Percentiles rank a stretch among this genome's conserved stretches.
These are phyloP conservation scores for Drosophila bunnanda DNA, from an alignment of 2,888 invertebrate species.

Conservation along the genomic window DNA sequence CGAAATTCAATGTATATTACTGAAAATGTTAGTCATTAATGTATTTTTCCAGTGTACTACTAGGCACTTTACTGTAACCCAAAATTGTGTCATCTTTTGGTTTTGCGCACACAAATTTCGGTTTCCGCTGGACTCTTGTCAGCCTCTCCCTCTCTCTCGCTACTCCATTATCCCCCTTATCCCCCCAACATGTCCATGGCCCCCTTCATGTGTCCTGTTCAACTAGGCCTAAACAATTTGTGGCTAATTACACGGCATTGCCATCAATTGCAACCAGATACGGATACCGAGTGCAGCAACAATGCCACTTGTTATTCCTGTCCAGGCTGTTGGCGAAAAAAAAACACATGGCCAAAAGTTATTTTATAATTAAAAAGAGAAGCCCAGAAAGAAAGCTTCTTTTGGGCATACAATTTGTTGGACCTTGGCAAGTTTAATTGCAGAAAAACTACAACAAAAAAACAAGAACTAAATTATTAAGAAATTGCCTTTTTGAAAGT, in stretches of 20 bases:
- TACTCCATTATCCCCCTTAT: background rate
- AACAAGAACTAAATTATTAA: background rate
- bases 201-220: conserved; percentile 49
- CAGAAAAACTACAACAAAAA: conserved; percentile 1
- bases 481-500: conserved; percentile 13
- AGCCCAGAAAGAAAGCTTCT: conserved; percentile 4
- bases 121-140: conserved; percentile 59
- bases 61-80: conserved; percentile 49
- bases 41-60: background rate
- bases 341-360: conserved; percentile 52
- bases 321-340: conserved; percentile 4
- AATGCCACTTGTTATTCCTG: conserved; percentile 38
- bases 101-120: conserved; percentile 73
- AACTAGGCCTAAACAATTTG: conserved; percentile 81
- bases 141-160: conserved; percentile 4
- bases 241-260: conserved; percentile 79
- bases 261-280: conserved; percentile 69
- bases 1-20: no score
- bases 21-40: background rate
- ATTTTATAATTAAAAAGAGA: conserved; percentile 78
- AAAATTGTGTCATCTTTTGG: conserved; percentile 81
- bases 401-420: conserved; percentile 14
- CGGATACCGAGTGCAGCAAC: conserved; percentile 42
- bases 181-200: conserved; percentile 19
- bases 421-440: conserved; percentile 25